Base-by-base conservation (phyloP, 2,797 vertebrate species). In the Micromesistius poutassou region DNA sequence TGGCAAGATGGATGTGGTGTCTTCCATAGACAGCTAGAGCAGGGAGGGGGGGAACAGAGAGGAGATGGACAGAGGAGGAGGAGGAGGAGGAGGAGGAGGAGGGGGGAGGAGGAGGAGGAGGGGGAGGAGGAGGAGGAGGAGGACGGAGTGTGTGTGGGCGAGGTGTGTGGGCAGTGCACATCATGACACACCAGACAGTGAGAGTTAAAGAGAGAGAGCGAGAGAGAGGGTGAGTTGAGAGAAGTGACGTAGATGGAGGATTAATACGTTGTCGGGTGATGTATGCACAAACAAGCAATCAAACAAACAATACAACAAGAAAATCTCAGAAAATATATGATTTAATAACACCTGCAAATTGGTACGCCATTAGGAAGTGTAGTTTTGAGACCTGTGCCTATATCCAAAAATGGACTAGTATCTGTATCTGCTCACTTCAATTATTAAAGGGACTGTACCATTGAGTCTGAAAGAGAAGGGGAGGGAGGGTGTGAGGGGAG, bases 1-100 rank as follows among this genome's bases (percentile, higher is more conserved):
- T 72, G 98, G 98, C 81, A 99, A 95, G 90, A 99, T 99, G 85
- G 98, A 99, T 78, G 97, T 99, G 78, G 98, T 99, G 91, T 99
- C 98, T 94, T 99, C 98, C 97, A 99, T 99, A 88, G 98, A 99
- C 80, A 99, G 95, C 98, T 99, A 90, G 79, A 92, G 83, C 84
- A 84, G 82, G 79, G 85, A 38, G 70, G 84, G 83, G 88, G 78
- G 30, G 31, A 73, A 71, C 83, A 1, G 71, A 78, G 82, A 77
- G 83, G 84, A 77, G 83, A 83, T 82, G 80, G 82, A 83, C 76
- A 76, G 14, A 28, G 25, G 35, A 71, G 46, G 55, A 79, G 72
- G 36, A 71, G 80, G 81, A 81, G 46, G 77, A 66, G 71, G 38
- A 73, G 40, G 74, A 72, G 76, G 70, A 73, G 72, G 35, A 71